A percentile compares a stretch with the other conserved stretches of the same genome.
Evolutionary conservation across 1,140 invertebrate genomes (phyloP).

Genomic region (Theocolax elegans): DNA sequence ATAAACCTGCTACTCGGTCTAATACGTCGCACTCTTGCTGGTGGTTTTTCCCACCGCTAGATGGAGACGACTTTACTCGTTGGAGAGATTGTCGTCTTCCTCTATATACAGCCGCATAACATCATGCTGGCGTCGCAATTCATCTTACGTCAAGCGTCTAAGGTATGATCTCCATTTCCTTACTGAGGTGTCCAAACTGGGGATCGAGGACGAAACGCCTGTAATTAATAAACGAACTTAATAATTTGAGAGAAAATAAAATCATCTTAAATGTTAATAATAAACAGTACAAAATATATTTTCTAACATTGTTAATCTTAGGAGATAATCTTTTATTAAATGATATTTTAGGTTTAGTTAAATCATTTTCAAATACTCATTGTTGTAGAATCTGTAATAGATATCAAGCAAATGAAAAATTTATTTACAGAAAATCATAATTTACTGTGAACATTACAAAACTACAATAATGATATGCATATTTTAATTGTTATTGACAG

Average conservation of each 20-base stretch:
- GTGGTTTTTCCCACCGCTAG: too few species aligned
- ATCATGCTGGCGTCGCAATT: too few species aligned
- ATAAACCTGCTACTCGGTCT: too few species aligned
- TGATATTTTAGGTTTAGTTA: slow-evolving; percentile 32
- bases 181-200: too few species aligned
- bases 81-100: too few species aligned
- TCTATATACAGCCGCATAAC: too few species aligned
- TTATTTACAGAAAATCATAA: slow-evolving; percentile 11
- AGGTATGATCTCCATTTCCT: too few species aligned
- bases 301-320: slow-evolving; percentile 23
- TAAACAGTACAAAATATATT: slow-evolving; percentile 30
- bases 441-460: not conserved
- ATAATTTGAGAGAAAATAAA: slow-evolving; percentile 40
- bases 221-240: slow-evolving; percentile 42
- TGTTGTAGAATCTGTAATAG: slow-evolving; percentile 39
- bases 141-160: too few species aligned
- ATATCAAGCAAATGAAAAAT: not conserved
- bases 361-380: slow-evolving; percentile 30
- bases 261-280: slow-evolving; percentile 9
- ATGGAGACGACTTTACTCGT: too few species aligned
- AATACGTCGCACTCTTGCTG: too few species aligned
- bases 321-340: slow-evolving; percentile 42
- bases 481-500: not conserved
- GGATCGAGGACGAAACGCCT: too few species aligned
- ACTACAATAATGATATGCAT: slow-evolving; percentile 29